Conservation (phyloP, 2,888 invertebrate species). For the Prosapia bicincta region DNA sequence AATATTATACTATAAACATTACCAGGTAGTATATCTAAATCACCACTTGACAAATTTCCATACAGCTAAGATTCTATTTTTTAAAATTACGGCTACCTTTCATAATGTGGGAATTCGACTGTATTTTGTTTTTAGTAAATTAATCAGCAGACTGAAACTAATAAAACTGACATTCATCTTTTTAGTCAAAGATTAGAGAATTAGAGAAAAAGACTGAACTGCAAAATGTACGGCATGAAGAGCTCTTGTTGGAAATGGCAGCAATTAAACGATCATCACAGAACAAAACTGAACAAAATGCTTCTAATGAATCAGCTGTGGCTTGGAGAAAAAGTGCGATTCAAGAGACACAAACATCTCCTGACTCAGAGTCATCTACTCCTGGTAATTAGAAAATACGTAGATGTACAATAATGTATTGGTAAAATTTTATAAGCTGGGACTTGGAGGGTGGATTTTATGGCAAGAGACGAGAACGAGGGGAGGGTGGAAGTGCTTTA, state of each 20-base stretch:
- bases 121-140: too few relatives aligned
- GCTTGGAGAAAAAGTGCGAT: slow-evolving; percentile 37
- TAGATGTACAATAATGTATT: too few relatives aligned
- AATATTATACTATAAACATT: too few relatives aligned
- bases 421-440: too few relatives aligned
- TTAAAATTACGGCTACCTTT: too few relatives aligned
- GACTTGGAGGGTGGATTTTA: too few relatives aligned
- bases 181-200: slow-evolving; percentile 79
- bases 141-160: too few relatives aligned
- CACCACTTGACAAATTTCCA: too few relatives aligned
- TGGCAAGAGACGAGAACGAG: too few relatives aligned
- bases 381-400: slow-evolving; percentile 36
- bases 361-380: slow-evolving; percentile 42
- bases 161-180: slow-evolving; percentile 7
- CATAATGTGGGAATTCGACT: too few relatives aligned
- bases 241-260: slow-evolving; percentile 83
- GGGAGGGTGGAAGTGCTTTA: too few relatives aligned
- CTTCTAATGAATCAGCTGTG: slow-evolving; percentile 32
- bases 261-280: slow-evolving; percentile 56
- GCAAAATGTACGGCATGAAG: slow-evolving; percentile 72
- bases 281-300: slow-evolving; percentile 27
- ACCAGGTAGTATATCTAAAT: too few relatives aligned
- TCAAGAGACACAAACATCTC: slow-evolving; percentile 42
- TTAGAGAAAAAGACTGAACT: slow-evolving; percentile 84
- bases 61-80: not conserved